Evolutionary conservation across 2,888 invertebrate species (phyloP).

Genomic region (Thecocarcelia acutangulata): DNA sequence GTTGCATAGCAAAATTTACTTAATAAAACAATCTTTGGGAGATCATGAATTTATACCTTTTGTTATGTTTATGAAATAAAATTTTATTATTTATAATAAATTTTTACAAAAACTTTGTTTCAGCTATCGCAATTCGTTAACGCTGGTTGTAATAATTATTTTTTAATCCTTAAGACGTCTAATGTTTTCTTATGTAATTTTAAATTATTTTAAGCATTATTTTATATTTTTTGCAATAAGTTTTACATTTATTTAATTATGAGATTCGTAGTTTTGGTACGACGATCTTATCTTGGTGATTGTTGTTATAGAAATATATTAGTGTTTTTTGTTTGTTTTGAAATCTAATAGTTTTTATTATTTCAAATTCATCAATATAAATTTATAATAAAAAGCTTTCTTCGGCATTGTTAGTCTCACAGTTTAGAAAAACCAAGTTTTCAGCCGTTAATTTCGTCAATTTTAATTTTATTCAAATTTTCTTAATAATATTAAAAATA

Average conservation of each 20-base stretch:
- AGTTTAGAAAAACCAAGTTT: too few species aligned
- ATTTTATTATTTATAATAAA: slow-evolving; percentile 38
- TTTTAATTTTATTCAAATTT: slow-evolving; percentile 26
- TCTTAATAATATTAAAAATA: slow-evolving; percentile 58
- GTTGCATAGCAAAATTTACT: background rate
- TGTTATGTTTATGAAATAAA: slow-evolving; percentile 56
- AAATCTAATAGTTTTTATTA: slow-evolving; percentile 61
- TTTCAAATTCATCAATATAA: slow-evolving; percentile 46
- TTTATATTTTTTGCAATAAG: slow-evolving; percentile 23
- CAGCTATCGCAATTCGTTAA: slow-evolving; percentile 53
- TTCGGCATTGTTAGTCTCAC: slow-evolving; percentile 11
- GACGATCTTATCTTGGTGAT: slow-evolving; percentile 20
- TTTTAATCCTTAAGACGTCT: slow-evolving; percentile 58
- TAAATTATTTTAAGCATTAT: slow-evolving; percentile 7
- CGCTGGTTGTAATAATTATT: slow-evolving; percentile 40
- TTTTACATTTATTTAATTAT: slow-evolving; percentile 46
- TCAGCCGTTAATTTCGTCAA: background rate
- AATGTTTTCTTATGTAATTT: slow-evolving; percentile 64
- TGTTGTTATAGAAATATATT: slow-evolving; percentile 46
- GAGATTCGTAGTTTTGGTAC: slow-evolving; percentile 57
- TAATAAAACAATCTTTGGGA: background rate
- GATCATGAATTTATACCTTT: slow-evolving; percentile 60
- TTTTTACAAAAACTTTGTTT: slow-evolving; percentile 41
- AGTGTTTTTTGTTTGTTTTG: slow-evolving; percentile 50
- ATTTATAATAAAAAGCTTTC: slow-evolving; percentile 45